Evolutionary conservation across 2,113 vertebrate species (phyloP), one percentile per base, ranked within the genome.

Genomic region (Muscicapa adusta): DNA sequence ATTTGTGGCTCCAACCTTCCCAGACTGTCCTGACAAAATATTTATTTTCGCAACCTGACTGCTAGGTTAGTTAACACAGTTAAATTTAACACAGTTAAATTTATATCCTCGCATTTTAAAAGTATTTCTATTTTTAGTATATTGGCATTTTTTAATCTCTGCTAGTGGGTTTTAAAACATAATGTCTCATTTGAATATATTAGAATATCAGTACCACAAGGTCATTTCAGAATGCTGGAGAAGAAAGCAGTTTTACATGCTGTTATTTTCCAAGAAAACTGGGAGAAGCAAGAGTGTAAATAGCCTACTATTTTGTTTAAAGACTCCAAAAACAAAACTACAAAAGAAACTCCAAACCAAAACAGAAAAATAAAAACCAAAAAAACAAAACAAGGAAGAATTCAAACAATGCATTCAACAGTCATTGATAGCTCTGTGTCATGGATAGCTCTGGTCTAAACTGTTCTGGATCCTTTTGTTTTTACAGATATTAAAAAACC

Each of bases 111-210:
- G 5, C 20, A 28, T 84, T 91, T 56, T 38, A 74, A 89, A 93
- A 92, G 53, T 79, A 68, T 92, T 94, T 72, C 58, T 97, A 85
- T 94, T 95, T 96, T 95, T 96, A 96, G 86, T 72, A 62, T 26
- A 81, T 62, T 96, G 89, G 48, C 75, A 88, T 88, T 96, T 96
- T 94, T 95, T 28, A 63, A 92, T 83, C 76, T 89, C 94, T 87
- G 70, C 61, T 94, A 75, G 60, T 94, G 65, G 82, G 45, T 96
- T 96, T 93, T 81, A 53, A 93, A 96, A 88, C 60, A 94, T 82
- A 95, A 95, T 90, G 84, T 90, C 88, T 96, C 91, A 93, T 96
- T 94, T 96, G 53, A 97, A 96, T 97, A 96, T 11, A 94, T 97
- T 96, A 95, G 45, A 95, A 95, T 92, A 90, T 72, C 78, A 91